These are phyloP conservation scores for Drosophila hamatofila DNA, from an alignment of 2,888 invertebrate genomes.

Conservation along the genomic window DNA sequence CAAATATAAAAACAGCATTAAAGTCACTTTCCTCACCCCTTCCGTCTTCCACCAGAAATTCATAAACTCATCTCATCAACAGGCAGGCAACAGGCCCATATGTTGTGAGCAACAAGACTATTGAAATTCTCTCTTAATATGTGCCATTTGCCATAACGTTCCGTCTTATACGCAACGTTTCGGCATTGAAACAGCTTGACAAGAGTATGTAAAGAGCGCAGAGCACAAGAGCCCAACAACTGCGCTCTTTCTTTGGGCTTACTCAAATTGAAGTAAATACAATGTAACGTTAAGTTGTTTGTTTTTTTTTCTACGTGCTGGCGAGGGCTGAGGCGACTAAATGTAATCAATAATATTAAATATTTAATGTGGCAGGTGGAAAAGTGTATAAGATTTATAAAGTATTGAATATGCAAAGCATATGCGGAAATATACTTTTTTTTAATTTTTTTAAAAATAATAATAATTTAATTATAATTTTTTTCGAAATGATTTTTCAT, in stretches of 20 bases:
- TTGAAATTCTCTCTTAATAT: slow-evolving; percentile 20
- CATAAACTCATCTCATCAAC: slow-evolving; percentile 53
- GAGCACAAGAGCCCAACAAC: slow-evolving; percentile 23
- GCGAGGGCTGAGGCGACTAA: slow-evolving; percentile 44
- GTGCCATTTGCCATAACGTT: slow-evolving; percentile 47
- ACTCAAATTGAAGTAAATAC: slow-evolving; percentile 67
- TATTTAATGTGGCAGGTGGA: slow-evolving; percentile 82
- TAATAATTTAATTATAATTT: background rate
- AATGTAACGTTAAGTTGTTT: slow-evolving; percentile 72
- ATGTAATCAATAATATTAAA: slow-evolving; percentile 84
- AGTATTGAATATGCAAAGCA: background rate
- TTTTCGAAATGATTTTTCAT: background rate
- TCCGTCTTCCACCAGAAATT: background rate
- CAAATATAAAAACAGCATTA: background rate
- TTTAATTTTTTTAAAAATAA: background rate
- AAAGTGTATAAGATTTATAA: background rate
- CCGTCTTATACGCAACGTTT: slow-evolving; percentile 71
- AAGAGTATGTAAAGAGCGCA: slow-evolving; percentile 23
- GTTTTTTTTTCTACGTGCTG: slow-evolving; percentile 22
- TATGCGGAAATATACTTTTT: too few relatives aligned
- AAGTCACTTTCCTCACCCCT: background rate
- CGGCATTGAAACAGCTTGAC: slow-evolving; percentile 39
- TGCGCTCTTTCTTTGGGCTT: slow-evolving; percentile 16
- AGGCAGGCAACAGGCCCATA: slow-evolving; percentile 54
- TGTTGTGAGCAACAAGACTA: background rate